Conservation (phyloP, 2,888 invertebrate species). For the Magallana nippona region DNA sequence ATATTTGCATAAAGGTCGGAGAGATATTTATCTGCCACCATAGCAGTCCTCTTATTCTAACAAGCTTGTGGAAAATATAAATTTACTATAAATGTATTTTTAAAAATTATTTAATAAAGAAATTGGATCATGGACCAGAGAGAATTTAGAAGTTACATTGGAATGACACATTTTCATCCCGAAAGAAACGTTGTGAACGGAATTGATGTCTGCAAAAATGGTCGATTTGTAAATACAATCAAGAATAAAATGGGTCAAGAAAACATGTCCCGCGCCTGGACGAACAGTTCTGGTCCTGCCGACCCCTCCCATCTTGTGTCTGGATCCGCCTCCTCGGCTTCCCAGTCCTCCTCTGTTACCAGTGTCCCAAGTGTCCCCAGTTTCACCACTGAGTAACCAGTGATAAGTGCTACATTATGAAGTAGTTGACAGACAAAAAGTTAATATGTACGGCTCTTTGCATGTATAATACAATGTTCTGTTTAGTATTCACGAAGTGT, state of each 20-base stretch:
- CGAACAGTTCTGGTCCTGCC: neutral
- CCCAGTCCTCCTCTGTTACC: slow-evolving; percentile 11
- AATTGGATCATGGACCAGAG: neutral
- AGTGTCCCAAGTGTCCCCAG: neutral
- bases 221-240: neutral
- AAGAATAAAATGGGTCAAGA: neutral
- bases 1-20: too few species aligned
- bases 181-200: slow-evolving; percentile 31
- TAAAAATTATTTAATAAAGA: neutral
- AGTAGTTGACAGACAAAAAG: too few species aligned
- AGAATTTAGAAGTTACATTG: neutral
- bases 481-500: too few species aligned
- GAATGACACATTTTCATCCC: slow-evolving; percentile 32
- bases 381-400: too few species aligned
- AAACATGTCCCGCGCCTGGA: neutral
- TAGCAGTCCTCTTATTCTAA: too few species aligned
- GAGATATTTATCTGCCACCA: too few species aligned
- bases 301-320: neutral
- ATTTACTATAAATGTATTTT: neutral
- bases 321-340: neutral
- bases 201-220: slow-evolving; percentile 23
- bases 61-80: too few species aligned
- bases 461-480: too few species aligned
- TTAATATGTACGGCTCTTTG: too few species aligned
- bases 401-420: too few species aligned